These are phyloP conservation scores for Podarcis muralis DNA, from an alignment of 2,113 vertebrate species.

Conservation along the genomic window DNA sequence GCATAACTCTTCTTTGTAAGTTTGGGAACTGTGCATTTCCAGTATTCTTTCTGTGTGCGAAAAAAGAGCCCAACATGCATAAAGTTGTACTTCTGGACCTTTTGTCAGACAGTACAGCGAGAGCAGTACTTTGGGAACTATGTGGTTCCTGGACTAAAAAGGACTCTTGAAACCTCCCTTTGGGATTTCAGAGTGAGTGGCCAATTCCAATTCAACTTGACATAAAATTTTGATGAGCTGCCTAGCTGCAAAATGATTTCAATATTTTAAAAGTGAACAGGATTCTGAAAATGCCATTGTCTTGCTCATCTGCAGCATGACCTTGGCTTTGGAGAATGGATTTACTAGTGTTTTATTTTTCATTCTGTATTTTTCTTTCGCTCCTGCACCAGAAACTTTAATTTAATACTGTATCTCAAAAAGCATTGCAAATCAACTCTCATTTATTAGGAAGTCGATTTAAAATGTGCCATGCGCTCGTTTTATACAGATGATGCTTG, in stretches of 20 bases:
- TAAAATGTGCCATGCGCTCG: background rate
- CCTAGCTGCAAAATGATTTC: background rate
- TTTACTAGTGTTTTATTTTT: background rate
- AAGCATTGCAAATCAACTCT: constrained; percentile 1
- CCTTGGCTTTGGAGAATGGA: background rate
- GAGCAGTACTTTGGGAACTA: too few species aligned
- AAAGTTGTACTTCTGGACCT: too few species aligned
- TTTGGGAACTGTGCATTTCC: too few species aligned
- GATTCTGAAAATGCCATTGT: background rate
- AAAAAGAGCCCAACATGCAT: too few species aligned
- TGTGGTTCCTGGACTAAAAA: too few species aligned
- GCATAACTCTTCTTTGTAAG: too few species aligned
- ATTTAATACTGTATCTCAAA: background rate
- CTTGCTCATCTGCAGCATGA: background rate
- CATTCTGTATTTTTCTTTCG: background rate
- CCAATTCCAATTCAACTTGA: background rate
- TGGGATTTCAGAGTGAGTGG: background rate
- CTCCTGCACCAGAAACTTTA: background rate
- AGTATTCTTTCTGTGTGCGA: too few species aligned
- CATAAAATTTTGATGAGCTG: background rate
- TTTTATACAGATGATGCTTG: constrained; percentile 5
- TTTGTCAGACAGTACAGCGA: too few species aligned
- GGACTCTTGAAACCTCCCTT: background rate
- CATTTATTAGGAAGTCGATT: background rate
- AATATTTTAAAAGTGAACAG: background rate